Base-by-base conservation (phyloP, 2,113 vertebrate genomes). In the Rhinopomastus cyanomelas region DNA sequence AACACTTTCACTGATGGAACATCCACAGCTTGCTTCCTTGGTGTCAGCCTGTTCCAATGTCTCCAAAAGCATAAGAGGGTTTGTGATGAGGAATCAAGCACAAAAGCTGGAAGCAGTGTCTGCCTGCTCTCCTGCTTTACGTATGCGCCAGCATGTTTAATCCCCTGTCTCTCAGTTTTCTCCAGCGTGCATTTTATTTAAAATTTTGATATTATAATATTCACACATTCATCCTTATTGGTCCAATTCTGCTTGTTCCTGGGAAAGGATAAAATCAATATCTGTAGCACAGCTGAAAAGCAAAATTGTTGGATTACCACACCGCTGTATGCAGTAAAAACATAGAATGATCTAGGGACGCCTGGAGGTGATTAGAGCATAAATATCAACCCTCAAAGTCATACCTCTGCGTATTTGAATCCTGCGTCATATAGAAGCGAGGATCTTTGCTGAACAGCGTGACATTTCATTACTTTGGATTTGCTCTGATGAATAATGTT, bases 141-240 rank as follows among this genome's bases (percentile, higher is more conserved):
- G 29, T 42, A 11, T 16, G 11, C 52, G 44, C 53, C 49, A 68
- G 76, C 39, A 71, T 88, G 60, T 84, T 1, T 30, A 93, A 76
- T 87, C 67, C 27, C 27, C 16, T 30, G 3, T 75, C 46, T 71
- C 87, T 95, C 94, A 81, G 89, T 80, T 92, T 94, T 92, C 86
- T 95, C 81, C 76, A 81, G 91, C 64, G 93, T 86, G 89, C 25
- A 44, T 77, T 93, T 95, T 80, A 81, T 95, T 91, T 94, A 85
- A 74, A 95, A 92, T 76, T 85, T 94, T 94, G 76, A 60, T 92
- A 93, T 90, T 89, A 74, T 27, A 52, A 37, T 55, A 77, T 92
- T 93, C 85, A 61, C 61, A 82, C 34, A 69, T 91, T 96, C 93
- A 93, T 93, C 34, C 21, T 66, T 84, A 73, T 93, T 65, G 49